Evolutionary conservation across 2,797 vertebrate species (phyloP).

Genomic region (Anguilla obscura): DNA sequence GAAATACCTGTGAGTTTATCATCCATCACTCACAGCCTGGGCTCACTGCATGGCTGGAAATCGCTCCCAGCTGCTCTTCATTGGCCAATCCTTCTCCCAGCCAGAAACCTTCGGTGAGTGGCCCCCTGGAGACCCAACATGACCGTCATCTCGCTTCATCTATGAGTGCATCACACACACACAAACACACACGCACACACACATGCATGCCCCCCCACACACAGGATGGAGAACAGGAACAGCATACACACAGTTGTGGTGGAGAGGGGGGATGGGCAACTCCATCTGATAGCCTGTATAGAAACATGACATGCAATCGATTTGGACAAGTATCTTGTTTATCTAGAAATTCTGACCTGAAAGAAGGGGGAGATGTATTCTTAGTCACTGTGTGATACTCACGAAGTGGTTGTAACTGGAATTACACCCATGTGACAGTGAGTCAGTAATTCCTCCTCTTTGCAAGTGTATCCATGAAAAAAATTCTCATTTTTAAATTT

Average conservation of each 20-base stretch:
- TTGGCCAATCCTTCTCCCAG: neutral
- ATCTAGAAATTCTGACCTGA: neutral
- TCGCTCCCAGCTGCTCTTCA: conserved; percentile 23
- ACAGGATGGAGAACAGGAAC: neutral
- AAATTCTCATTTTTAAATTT: neutral
- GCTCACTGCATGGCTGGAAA: neutral
- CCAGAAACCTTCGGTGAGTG: neutral
- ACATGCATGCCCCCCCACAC: neutral
- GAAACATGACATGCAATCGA: neutral
- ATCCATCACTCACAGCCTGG: neutral
- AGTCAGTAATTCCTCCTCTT: neutral
- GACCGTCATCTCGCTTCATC: neutral
- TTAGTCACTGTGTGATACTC: neutral
- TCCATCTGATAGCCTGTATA: no score
- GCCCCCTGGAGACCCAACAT: neutral
- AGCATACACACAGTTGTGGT: neutral
- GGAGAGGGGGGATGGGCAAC: neutral
- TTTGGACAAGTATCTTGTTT: neutral
- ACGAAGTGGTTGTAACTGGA: neutral
- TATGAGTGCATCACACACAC: neutral
- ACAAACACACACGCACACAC: neutral
- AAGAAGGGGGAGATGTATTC: neutral
- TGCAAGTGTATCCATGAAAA: neutral
- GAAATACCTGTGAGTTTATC: conserved; percentile 22
- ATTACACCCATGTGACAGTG: neutral